Base-by-base conservation (phyloP, 2,888 invertebrate genomes). In the Plebejus anna region DNA sequence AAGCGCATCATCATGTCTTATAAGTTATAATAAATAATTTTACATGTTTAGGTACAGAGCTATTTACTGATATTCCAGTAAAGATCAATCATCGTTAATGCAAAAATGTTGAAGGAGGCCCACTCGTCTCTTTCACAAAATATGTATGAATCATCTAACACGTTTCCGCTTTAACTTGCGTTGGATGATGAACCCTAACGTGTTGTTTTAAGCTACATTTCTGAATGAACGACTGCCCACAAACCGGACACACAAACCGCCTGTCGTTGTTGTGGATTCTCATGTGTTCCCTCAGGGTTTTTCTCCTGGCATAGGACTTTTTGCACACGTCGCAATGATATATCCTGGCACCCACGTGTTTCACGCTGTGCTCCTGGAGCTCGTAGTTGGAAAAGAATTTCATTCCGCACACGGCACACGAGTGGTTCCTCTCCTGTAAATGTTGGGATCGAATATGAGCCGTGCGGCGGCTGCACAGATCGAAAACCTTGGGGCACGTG, bases 331-430 rank as follows among this genome's bases (percentile, higher is more conserved):
- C 92, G 78, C 95, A 95, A 75, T 94, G 92, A 76, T 92, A 95
- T 57, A 94, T 94, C 81, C 94, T 90, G 57, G 92, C 93, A 0
- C 94, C 94, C 0, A 94, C 91, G 79, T 95, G 95, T 76, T 94
- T 95, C 1, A 94, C 88, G 73, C 93, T 90, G 82, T 95, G 95
- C 78, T 94, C 94, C 57, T 94, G 94, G 42, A 95, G 84, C 79
- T 94, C 94, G 76, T 94, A 94, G 76, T 94, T 95, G 0, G 93
- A 92, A 78, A 94, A 94, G 80, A 95, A 95, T 81, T 94, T 94
- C 88, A 94, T 94, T 0, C 92, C 90, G 73, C 95, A 95, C 1
- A 91, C 87, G 0, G 89, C 83, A 80, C 95, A 95, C 0, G 93
- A 84, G 78, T 94, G 94, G 59, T 91, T 94, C 78, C 89, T 86